These are phyloP conservation scores for Dicerorhinus sumatrensis DNA, from an alignment of 2,113 vertebrate species.

Conservation along the genomic window DNA sequence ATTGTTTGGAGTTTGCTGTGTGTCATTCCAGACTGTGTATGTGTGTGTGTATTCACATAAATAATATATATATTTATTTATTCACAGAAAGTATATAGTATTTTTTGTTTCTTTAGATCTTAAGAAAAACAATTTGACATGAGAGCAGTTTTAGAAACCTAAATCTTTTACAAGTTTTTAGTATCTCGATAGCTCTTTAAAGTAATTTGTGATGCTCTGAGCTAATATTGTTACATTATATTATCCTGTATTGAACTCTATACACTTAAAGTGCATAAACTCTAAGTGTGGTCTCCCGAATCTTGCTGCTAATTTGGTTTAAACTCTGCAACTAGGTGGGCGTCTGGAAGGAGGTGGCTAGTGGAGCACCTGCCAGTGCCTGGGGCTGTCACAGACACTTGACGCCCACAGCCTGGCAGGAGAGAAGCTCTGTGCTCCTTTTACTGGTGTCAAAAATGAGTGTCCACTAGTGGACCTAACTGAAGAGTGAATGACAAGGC, in stretches of 20 bases:
- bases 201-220: accelerated
- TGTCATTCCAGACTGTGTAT: neutral
- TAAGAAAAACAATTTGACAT: neutral
- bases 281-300: accelerated
- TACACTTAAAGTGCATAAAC: accelerated
- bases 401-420: neutral
- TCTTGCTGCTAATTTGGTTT: neutral
- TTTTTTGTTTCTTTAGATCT: neutral
- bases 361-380: neutral
- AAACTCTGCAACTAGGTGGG: neutral
- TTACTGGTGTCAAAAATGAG: neutral
- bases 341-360: neutral
- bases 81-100: neutral
- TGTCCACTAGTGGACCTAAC: neutral
- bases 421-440: accelerated
- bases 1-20: neutral
- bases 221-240: accelerated
- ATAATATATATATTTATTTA: neutral
- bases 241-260: accelerated
- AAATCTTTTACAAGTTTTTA: neutral
- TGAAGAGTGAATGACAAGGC: neutral
- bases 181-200: neutral
- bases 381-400: accelerated
- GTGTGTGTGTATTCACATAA: neutral
- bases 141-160: neutral